Evolutionary conservation across 2,797 vertebrate genomes (phyloP).

Genomic region (Acropternis orthonyx): DNA sequence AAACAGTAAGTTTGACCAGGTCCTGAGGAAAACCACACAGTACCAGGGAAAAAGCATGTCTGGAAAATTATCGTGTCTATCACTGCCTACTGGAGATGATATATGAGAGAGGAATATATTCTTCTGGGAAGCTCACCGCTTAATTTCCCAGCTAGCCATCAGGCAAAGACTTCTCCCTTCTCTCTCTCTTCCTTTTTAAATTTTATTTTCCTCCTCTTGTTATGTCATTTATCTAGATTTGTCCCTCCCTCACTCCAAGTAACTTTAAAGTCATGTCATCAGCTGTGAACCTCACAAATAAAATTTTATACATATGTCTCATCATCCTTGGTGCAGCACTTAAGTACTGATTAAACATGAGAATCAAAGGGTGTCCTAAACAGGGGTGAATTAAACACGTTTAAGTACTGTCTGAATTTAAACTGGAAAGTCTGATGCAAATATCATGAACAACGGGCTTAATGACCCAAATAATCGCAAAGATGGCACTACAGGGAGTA

Average conservation of each 20-base stretch:
- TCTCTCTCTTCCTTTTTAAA: not conserved
- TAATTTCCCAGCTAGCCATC: not conserved
- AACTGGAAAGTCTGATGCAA: not conserved
- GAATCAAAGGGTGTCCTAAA: not conserved
- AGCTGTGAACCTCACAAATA: not conserved
- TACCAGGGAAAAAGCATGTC: not conserved
- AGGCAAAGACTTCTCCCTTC: not conserved
- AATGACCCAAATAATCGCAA: not conserved
- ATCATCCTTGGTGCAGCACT: not conserved
- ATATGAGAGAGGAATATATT: not conserved
- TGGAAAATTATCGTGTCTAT: not conserved
- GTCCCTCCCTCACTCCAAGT: not conserved
- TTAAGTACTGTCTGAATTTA: not conserved
- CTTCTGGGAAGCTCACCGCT: not conserved
- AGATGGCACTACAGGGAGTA: not conserved
- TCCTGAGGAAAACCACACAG: not conserved
- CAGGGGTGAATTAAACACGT: not conserved
- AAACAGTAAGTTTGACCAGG: fast-evolving
- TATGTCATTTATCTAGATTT: not conserved
- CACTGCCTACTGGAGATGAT: not conserved
- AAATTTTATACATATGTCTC: not conserved
- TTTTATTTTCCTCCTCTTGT: fast-evolving
- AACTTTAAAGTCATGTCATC: not conserved
- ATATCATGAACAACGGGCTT: not conserved
- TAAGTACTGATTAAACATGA: not conserved